These are phyloP conservation scores for Pollicipes pollicipes DNA, from an alignment of 1,140 invertebrate genomes.

Conservation along the genomic window DNA sequence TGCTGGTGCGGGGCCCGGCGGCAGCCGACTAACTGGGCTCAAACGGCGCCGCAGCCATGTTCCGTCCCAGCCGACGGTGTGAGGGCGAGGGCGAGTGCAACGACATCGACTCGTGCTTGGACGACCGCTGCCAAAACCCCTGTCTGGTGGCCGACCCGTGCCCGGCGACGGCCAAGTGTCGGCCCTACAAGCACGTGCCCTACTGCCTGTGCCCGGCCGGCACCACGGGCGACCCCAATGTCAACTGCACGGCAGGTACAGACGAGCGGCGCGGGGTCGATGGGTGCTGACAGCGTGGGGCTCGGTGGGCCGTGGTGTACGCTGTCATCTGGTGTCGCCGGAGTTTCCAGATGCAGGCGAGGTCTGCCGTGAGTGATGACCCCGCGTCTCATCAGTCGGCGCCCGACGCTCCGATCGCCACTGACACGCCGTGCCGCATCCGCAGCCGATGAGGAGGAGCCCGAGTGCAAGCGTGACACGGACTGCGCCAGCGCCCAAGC, in stretches of 20 bases:
- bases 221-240: slow-evolving; percentile 67
- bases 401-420: too few relatives aligned
- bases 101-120: slow-evolving; percentile 26
- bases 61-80: slow-evolving; percentile 22
- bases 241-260: slow-evolving; percentile 67
- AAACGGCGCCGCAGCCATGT: slow-evolving; percentile 15
- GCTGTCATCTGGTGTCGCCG: too few relatives aligned
- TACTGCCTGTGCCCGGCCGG: slow-evolving; percentile 60
- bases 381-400: too few relatives aligned
- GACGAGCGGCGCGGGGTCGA: too few relatives aligned
- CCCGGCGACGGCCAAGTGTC: slow-evolving; percentile 54
- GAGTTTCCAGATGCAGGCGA: too few relatives aligned
- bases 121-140: slow-evolving; percentile 46
- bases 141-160: slow-evolving; percentile 55
- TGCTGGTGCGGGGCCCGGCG: too few relatives aligned
- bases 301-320: too few relatives aligned
- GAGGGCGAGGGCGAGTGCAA: slow-evolving; percentile 26
- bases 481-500: slow-evolving; percentile 67
- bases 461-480: slow-evolving; percentile 54
- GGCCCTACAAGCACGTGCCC: slow-evolving; percentile 48
- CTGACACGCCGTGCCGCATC: too few relatives aligned
- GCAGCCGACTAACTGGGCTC: slow-evolving; percentile 3
- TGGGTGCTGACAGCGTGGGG: too few relatives aligned
- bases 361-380: too few relatives aligned
- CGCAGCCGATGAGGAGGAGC: slow-evolving; percentile 24